Evolutionary conservation across 2,888 invertebrate genomes (phyloP).

Genomic region (Agelastica alni): DNA sequence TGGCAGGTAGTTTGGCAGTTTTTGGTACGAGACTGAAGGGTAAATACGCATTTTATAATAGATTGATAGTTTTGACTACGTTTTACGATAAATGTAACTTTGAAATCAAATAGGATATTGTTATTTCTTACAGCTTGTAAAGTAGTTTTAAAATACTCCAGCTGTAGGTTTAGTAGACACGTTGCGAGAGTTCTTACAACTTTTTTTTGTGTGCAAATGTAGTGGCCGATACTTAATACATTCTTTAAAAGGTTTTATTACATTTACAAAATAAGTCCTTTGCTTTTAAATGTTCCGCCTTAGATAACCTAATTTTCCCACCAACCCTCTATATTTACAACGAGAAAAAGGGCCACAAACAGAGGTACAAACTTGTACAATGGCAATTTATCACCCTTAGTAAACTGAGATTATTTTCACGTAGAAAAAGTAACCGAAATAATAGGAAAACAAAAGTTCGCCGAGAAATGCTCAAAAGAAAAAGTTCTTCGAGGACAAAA

Average conservation of each 20-base stretch:
- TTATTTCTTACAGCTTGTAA: too few species aligned
- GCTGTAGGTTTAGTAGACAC: too few species aligned
- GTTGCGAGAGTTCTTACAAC: too few species aligned
- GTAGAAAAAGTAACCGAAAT: conserved; percentile 23
- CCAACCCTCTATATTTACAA: conserved; percentile 21
- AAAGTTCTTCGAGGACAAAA: conserved; percentile 22
- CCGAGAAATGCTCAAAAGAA: conserved; percentile 17
- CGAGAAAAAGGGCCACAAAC: conserved; percentile 11
- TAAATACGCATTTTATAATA: too few species aligned
- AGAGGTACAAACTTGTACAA: conserved; percentile 18
- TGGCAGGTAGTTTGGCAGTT: too few species aligned
- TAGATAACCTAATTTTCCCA: conserved; percentile 18
- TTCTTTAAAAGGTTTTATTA: conserved; percentile 16
- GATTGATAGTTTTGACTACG: too few species aligned
- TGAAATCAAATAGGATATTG: too few species aligned
- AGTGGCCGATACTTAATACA: conserved; percentile 9
- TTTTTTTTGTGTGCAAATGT: conserved; percentile 12
- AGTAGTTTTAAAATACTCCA: too few species aligned
- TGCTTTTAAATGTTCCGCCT: conserved; percentile 18
- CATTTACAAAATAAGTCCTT: conserved; percentile 16
- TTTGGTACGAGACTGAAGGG: too few species aligned
- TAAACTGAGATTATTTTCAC: conserved; percentile 22
- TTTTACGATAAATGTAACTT: too few species aligned
- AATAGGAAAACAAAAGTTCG: conserved; percentile 24
- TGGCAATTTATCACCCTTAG: conserved; percentile 22